Evolutionary conservation across 2,113 vertebrate species (phyloP), one percentile per base, ranked within the genome.

Genomic region (Elephas maximus): DNA sequence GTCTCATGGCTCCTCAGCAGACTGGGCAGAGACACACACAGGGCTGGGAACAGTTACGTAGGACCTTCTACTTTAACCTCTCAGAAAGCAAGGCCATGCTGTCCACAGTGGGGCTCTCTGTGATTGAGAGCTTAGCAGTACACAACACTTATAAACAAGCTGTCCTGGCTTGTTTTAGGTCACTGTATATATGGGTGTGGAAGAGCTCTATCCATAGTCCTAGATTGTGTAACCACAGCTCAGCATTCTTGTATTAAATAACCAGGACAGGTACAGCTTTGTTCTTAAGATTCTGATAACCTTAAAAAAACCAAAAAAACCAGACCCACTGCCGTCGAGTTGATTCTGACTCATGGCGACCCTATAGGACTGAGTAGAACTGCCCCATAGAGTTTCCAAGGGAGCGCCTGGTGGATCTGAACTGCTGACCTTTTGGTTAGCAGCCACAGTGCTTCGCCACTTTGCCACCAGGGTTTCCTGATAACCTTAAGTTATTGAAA

Each of bases 171-270:
- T 80, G 44, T 76, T 91, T 73, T 84, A 93, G 81, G 33, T 53
- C 60, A 5, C 30, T 77, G 26, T 44, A 33, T n/a, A 57, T 5
- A 60, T 0, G 67, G 63, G 60, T 84, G 33, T 93, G 77, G 12
- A 74, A 62, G 73, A 85, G 48, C 60, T 93, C 86, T 79, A 76
- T 10, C 83, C 76, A 82, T 1, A 89, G 79, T 91, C 86, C 60
- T 45, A 45, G 63, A 86, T 1, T 51, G 41, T 65, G 17, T 37
- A 95, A 67, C 24, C 33, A n/a, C 0, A 86, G 82, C 51, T 90
- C 62, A 90, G 63, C 37, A 53, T 51, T 86, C 90, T 67, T 28
- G 5, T 94, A 41, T 62, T 90, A 89, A 76, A 33, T n/a, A 83
- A 80, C 57, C n/a, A 62, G 51, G 41, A 85, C n/a, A 77, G 69